Base-by-base conservation (phyloP, 2,113 vertebrate species). In the Amblyornis subalaris region DNA sequence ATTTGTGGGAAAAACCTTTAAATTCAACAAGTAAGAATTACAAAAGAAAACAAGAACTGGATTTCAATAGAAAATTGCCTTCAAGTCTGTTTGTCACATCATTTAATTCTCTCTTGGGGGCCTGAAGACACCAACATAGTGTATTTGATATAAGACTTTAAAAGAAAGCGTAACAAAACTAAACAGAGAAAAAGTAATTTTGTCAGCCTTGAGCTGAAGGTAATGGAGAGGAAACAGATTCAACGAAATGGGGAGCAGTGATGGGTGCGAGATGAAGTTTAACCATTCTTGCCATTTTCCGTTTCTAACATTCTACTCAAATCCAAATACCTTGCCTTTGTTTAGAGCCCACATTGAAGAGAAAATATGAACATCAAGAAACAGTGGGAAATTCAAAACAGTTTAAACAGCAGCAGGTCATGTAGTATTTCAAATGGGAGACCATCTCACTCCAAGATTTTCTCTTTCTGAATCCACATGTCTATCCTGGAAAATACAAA, bases 21-120 rank as follows among this genome's bases (percentile, higher is more conserved):
- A 82, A 72, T 51, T 35, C 20, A 85, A 75, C 38, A 13, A 50
- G 53, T 70, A 35, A 73, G 33, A 84, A 74, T 67, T 77, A 70
- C 2, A 12, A 84, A 90, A 71, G 48, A 72, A 87, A 82, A 57
- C n/a, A 81, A 88, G 55, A 76, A 53, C 12, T n/a, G 7, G 31
- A 66, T 74, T 90, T 77, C 67, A 88, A 67, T 26, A 55, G 60
- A 60, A 88, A 93, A 83, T 54, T 22, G 48, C 40, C 64, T 88
- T 71, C 50, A 67, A 72, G 53, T 51, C 67, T 50, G 29, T 62
- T 88, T 74, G 51, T 74, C 79, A 74, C 69, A 55, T 82, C 47
- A 74, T 93, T 88, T 93, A 84, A 80, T 90, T 92, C 90, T 74
- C 79, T 84, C 64, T 74, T 75, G 94, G 85, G 44, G 44, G 47